Percentiles rank a stretch among this genome's conserved stretches.
Conservation (phyloP, 2,113 vertebrate species). For the human (Homo sapiens) region GRCh38 chr16:59500501-59501000, state of each 20-base stretch:
- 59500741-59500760: background rate
- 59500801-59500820: background rate
- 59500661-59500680: background rate
- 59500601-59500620: background rate
- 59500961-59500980: constrained; percentile 14
- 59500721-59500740: background rate
- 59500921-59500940: background rate
- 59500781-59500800: background rate
- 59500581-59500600: background rate
- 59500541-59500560: background rate
- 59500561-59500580: background rate
- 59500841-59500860: background rate
- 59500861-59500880: background rate
- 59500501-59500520: background rate
- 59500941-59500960: constrained; percentile 19
- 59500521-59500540: background rate
- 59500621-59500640: background rate
- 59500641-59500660: background rate
- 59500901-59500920: background rate
- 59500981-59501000: constrained; percentile 62
- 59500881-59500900: background rate
- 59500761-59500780: background rate
- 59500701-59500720: background rate
- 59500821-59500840: background rate
- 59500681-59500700: background rate